Conservation (phyloP, 2,113 vertebrate species). For the Mastomys natalensis region DNA sequence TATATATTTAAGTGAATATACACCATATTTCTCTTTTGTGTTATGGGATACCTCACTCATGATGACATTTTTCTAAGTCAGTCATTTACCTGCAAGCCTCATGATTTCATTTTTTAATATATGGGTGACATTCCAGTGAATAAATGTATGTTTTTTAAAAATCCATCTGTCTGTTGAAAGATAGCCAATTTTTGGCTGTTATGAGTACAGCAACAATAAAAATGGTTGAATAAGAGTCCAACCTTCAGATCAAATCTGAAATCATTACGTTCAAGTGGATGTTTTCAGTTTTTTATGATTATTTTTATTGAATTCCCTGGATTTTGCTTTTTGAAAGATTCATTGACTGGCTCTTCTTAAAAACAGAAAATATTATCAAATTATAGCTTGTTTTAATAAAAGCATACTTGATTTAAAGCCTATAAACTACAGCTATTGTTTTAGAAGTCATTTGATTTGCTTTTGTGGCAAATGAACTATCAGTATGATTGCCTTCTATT, state of each 20-base stretch:
- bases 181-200: background rate
- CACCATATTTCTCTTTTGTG: background rate
- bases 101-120: background rate
- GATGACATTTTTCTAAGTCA: background rate
- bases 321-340: background rate
- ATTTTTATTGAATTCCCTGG: background rate
- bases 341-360: background rate
- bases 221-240: constrained; percentile 71
- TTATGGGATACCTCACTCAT: background rate
- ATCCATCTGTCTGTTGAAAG: background rate
- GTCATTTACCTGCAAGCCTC: background rate
- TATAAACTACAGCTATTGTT: background rate
- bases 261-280: background rate
- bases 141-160: background rate
- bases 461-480: background rate
- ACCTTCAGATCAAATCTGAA: constrained; percentile 61
- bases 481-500: background rate
- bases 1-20: background rate
- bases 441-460: background rate
- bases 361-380: background rate
- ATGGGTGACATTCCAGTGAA: background rate
- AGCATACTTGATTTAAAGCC: background rate
- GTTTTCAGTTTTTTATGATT: background rate
- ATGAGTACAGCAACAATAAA: background rate
- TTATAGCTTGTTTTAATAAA: background rate